phyloP scores from a whole-genome alignment of 1,140 invertebrate genomes.

The Drosophila takahashii region DNA sequence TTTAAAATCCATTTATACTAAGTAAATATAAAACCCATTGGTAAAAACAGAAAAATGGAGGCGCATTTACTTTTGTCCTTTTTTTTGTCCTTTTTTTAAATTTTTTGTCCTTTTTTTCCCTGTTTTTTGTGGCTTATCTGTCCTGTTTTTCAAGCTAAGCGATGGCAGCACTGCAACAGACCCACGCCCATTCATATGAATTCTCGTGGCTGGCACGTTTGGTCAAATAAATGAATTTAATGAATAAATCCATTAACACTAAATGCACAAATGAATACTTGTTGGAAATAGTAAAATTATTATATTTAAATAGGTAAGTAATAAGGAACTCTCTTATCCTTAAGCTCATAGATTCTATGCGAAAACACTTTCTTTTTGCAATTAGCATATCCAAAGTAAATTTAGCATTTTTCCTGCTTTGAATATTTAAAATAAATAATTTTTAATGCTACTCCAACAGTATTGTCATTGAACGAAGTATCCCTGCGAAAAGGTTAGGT shows the following conservation, averaged over 20 bases:
- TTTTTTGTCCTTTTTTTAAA: too few species aligned
- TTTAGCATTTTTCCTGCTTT: neutral
- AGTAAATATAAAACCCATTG: too few species aligned
- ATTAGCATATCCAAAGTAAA: neutral
- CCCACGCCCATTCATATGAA: conserved; percentile 30
- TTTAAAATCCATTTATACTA: too few species aligned
- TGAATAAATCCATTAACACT: neutral
- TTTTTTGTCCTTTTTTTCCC: too few species aligned
- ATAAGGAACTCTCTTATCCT: too few species aligned
- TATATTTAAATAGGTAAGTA: too few species aligned
- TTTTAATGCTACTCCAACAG: neutral
- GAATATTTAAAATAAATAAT: neutral
- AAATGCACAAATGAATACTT: neutral
- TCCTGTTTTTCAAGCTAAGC: too few species aligned
- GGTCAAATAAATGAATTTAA: neutral
- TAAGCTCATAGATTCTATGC: neutral
- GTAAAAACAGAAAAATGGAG: too few species aligned
- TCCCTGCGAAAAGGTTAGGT: conserved; percentile 1
- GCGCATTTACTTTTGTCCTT: too few species aligned
- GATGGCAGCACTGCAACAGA: too few species aligned
- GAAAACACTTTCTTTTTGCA: neutral
- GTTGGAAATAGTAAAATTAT: neutral
- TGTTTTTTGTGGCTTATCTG: too few species aligned
- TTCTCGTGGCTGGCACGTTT: conserved; percentile 30
- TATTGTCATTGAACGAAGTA: conserved; percentile 22